Percentiles rank a stretch among this genome's conserved stretches.
phyloP scores from a whole-genome alignment of 2,888 invertebrate species.

The Cantharis lateralis region DNA sequence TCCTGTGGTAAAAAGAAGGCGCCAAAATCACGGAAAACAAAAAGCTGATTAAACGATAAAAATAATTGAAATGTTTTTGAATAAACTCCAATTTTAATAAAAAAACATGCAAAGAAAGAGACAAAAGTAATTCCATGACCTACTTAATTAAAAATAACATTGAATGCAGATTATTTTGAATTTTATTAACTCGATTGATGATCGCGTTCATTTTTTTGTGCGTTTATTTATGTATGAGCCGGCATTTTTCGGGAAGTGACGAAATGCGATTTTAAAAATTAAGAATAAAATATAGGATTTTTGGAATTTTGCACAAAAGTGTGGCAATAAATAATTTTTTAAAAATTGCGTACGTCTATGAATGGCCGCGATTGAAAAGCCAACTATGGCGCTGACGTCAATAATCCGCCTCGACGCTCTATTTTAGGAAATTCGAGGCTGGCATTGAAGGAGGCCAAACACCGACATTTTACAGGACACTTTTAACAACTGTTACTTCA shows the following conservation, averaged over 20 bases:
- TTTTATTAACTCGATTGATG: background rate
- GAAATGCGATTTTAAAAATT: background rate
- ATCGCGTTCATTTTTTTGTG: background rate
- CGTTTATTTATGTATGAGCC: background rate
- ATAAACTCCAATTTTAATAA: background rate
- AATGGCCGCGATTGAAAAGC: constrained; percentile 28
- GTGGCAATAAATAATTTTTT: background rate
- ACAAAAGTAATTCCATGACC: background rate
- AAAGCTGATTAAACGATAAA: background rate
- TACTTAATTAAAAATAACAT: background rate
- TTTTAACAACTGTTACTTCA: constrained; percentile 18
- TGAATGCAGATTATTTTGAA: background rate
- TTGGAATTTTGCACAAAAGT: background rate
- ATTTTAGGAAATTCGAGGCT: constrained; percentile 42
- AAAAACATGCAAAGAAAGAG: background rate
- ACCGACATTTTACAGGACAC: background rate
- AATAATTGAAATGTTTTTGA: background rate
- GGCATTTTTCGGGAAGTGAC: background rate
- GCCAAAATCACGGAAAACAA: background rate
- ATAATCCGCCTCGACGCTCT: constrained; percentile 38
- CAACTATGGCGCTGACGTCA: constrained; percentile 38
- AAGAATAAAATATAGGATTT: background rate
- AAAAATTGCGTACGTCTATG: background rate
- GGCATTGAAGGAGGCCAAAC: constrained; percentile 35
- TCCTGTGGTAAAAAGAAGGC: background rate